Conservation (phyloP, 2,797 vertebrate species). For the Threskiornis aethiopicus region DNA sequence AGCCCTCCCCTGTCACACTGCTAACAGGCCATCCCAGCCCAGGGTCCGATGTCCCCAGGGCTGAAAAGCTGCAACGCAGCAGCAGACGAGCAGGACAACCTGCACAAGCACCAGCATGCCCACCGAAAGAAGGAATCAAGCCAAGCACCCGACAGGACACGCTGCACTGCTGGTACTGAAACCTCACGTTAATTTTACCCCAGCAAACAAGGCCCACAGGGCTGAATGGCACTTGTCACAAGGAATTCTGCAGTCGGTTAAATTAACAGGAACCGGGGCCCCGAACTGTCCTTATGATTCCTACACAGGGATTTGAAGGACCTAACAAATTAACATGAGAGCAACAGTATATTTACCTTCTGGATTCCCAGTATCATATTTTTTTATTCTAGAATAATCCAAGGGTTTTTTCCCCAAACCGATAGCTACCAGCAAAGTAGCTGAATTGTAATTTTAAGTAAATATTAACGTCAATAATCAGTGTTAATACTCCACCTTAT, state of each 20-base stretch:
- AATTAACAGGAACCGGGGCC: not conserved
- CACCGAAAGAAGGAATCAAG: not conserved
- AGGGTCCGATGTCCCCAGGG: accelerated
- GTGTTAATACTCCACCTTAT: not conserved
- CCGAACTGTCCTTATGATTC: not conserved
- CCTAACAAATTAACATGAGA: not conserved
- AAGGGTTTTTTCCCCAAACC: not conserved
- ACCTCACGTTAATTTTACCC: not conserved
- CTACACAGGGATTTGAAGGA: not conserved
- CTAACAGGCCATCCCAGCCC: not conserved
- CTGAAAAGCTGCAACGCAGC: not conserved
- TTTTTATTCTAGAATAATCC: not conserved
- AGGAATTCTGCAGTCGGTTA: not conserved
- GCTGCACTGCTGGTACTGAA: not conserved
- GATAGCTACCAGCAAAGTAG: not conserved
- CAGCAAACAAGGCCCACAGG: not conserved
- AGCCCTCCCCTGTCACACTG: not conserved
- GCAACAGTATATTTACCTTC: not conserved
- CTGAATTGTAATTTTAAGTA: conserved; percentile 5
- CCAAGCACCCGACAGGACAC: not conserved
- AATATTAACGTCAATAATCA: conserved; percentile 15
- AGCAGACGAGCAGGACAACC: not conserved
- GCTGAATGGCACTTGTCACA: not conserved
- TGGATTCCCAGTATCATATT: accelerated
- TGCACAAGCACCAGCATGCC: not conserved